Base-by-base conservation (phyloP, 2,113 vertebrate genomes). In the Eublepharis macularius region DNA sequence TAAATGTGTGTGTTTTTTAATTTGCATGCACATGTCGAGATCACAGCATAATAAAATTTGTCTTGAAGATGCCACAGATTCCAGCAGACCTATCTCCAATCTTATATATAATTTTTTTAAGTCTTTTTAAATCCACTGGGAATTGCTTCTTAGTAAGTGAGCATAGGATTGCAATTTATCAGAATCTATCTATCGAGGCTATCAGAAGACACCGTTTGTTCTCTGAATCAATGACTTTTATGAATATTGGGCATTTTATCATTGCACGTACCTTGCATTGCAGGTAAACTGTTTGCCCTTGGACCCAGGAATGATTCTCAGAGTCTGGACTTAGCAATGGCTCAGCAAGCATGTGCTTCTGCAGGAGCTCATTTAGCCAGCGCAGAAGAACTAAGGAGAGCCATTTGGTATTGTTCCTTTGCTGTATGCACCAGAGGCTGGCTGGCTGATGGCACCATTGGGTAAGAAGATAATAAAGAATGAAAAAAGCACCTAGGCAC, bases 261-360 rank as follows among this genome's bases (percentile, higher is more conserved):
- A 32, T 45, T 86, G 51, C 77, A 24, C 19, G 0, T 94, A 86
- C 93, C 80, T 92, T 86, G 84, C 93, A 66, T 89, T 88, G 63
- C 94, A 99, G 98, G 98, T 85, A 98, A 97, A 83, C 95, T 99
- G 81, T 98, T 99, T 85, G 94, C 97, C 39, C 82, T 98, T 89
- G 96, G 97, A 82, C 92, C 96, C 90, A 96, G 94, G 92, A 97
- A 96, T 83, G 96, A 94, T 83, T 97, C 97, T n/a, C 91, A 84
- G 69, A 92, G 89, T 47, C 91, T 94, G 89, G 96, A 95, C 36
- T 95, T 97, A 91, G 93, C 95, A 2, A 94, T 91, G 6, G 98
- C 98, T 6, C 94, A 94, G 84, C 90, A 91, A 49, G 96, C 97
- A 72, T 99, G 98, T 90, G 93, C 87, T 81, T 92, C 88, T 24